Base-by-base conservation (phyloP, 2,888 invertebrate species). In the Alsophila aescularia region DNA sequence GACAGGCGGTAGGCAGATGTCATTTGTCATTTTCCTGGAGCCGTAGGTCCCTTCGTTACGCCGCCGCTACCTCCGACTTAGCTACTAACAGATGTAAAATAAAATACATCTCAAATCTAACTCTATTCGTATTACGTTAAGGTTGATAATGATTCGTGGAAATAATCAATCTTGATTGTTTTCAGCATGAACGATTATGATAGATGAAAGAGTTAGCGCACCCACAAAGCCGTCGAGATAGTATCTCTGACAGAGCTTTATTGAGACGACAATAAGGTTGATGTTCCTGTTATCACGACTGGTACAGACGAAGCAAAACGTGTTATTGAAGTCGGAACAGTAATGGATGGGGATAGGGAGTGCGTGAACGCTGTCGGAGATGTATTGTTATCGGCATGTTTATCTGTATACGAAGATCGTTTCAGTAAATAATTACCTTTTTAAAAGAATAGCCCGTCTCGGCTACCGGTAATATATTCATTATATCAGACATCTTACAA, bases 1-100 rank as follows among this genome's bases (percentile, higher is more conserved):
- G 93, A 93, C 93, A 93, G 93, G 93, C 93, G 93, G 90, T 90
- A 92, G 93, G 93, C 93, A 93, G 93, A 93, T 93, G 93, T 93
- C 93, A 93, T 93, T 93, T 93, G 93, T 93, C 93, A 93, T 93
- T 90, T 90, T 90, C 83, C 86, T 90, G 86, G 88, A 88, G 87
- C 92, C 92, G 85, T 82, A 80, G 87, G 90, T 89, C 91, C 90
- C 90, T 91, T 89, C 88, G 89, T 90, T 90, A 90, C 90, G 89
- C 55, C 55, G 55, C 55, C 55, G 50, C 41, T 56, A 50, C 83
- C 80, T 90, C 91, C 90, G 83, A 85, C 87, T 85, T 90, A 87
- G 84, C 87, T 85, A 82, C 87, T 81, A 85, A 83, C 83, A 85
- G 87, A 87, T 85, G 81, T 82, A 82, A 72, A 73, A 62, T 48